phyloP scores from a whole-genome alignment of 2,888 invertebrate species.

The Bhutanitis thaidina region DNA sequence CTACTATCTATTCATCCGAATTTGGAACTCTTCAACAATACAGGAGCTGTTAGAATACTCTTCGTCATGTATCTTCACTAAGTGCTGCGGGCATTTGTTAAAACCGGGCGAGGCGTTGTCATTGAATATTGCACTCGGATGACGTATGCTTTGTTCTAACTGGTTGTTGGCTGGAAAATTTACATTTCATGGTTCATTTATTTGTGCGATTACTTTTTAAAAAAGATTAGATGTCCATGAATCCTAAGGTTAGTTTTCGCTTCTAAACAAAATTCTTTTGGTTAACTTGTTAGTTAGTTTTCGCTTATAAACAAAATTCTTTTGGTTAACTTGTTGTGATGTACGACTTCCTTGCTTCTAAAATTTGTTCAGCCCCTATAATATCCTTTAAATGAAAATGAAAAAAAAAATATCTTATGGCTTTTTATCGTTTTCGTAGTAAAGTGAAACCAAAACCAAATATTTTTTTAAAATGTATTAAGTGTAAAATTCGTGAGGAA shows the following conservation, averaged over 20 bases:
- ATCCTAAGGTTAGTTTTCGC: neutral
- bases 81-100: slow-evolving; percentile 2
- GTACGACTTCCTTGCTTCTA: too few species aligned
- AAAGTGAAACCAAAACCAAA: too few species aligned
- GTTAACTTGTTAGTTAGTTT: too few species aligned
- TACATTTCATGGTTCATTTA: slow-evolving; percentile 30
- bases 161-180: slow-evolving; percentile 50
- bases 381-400: too few species aligned
- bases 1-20: neutral
- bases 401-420: too few species aligned
- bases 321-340: too few species aligned
- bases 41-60: slow-evolving; percentile 1
- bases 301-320: too few species aligned
- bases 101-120: slow-evolving; percentile 3
- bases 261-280: neutral
- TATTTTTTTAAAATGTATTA: too few species aligned
- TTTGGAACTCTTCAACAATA: slow-evolving; percentile 15
- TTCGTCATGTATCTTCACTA: neutral
- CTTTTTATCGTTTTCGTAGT: too few species aligned
- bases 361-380: too few species aligned
- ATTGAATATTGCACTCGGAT: slow-evolving; percentile 26
- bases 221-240: neutral
- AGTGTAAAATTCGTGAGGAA: too few species aligned
- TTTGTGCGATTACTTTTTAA: neutral
- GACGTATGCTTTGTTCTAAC: slow-evolving; percentile 29